Base-by-base conservation (phyloP, 2,888 invertebrate genomes). In the Suillia variegata region DNA sequence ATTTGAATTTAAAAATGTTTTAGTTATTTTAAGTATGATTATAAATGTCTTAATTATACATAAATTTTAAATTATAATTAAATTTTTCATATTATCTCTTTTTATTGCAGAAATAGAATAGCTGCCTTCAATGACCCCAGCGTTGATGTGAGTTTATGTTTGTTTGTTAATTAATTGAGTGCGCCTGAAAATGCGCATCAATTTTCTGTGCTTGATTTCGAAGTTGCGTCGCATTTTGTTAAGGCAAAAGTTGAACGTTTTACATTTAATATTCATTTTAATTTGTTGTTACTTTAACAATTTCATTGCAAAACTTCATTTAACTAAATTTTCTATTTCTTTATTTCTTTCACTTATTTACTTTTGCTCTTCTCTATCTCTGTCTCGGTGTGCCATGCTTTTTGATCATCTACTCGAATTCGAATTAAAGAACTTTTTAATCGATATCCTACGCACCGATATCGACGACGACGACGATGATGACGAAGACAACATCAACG, bases 401-500 rank as follows among this genome's bases (percentile, higher is more conserved):
- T 42, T 17, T 12, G 42, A 15, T 42, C 42, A 42, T 42, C 18
- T 42, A 18, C 8, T 18, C 18, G 42, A 42, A 5, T 42, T n/a
- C 8, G 18, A 42, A 42, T n/a, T n/a, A n/a, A n/a, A n/a, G n/a
- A n/a, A n/a, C n/a, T n/a, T n/a, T n/a, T n/a, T n/a, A n/a, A n/a
- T n/a, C n/a, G n/a, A n/a, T n/a, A n/a, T n/a, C n/a, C n/a, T n/a
- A n/a, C 60, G 53, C 53, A 69, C 58, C 51, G 71, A 69, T 56
- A 70, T 74, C 20, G 68, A 71, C 8, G 71, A 73, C 51, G 76
- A 77, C 55, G 77, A 77, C 12, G 70, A 70, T 17, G 72, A 70
- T n/a, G 74, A 75, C 0, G 73, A 76, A 3, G 68, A 61, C 31
- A 71, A 73, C 54, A 48, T 71, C 52, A 63, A 68, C 6, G 66